A percentile compares a stretch with the other conserved stretches of the same genome.
Evolutionary conservation across 2,113 vertebrate species (phyloP).

Genomic region (Noctilio leporinus): DNA sequence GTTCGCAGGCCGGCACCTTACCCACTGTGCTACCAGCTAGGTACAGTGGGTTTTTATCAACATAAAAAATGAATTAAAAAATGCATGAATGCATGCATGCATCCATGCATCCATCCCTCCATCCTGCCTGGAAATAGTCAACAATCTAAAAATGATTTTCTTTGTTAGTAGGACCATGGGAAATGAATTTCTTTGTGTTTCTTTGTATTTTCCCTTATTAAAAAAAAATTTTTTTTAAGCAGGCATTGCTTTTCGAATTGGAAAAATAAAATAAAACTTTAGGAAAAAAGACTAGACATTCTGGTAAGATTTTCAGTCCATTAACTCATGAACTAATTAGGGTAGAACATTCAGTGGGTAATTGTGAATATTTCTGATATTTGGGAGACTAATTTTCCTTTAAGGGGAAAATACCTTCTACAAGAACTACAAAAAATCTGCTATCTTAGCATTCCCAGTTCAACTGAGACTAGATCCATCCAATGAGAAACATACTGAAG

Average conservation of each 20-base stretch:
- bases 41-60: neutral
- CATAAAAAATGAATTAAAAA: neutral
- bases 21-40: too few relatives aligned
- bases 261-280: slow-evolving; percentile 4
- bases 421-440: neutral
- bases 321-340: slow-evolving; percentile 14
- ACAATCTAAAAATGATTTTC: neutral
- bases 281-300: neutral
- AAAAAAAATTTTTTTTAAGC: neutral
- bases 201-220: neutral
- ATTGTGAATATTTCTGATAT: slow-evolving; percentile 28
- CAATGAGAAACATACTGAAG: neutral
- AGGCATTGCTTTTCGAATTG: neutral
- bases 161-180: neutral
- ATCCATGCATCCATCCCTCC: too few relatives aligned
- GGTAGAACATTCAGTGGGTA: neutral
- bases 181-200: neutral
- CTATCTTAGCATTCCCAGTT: neutral
- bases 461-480: neutral
- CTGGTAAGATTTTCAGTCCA: neutral
- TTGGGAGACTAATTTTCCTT: neutral
- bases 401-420: neutral
- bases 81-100: neutral
- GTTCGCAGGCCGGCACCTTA: too few relatives aligned
- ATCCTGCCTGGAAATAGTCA: neutral